Base-by-base conservation (phyloP, 92 coral and sea anemone genomes). In the Montipora capitata region DNA sequence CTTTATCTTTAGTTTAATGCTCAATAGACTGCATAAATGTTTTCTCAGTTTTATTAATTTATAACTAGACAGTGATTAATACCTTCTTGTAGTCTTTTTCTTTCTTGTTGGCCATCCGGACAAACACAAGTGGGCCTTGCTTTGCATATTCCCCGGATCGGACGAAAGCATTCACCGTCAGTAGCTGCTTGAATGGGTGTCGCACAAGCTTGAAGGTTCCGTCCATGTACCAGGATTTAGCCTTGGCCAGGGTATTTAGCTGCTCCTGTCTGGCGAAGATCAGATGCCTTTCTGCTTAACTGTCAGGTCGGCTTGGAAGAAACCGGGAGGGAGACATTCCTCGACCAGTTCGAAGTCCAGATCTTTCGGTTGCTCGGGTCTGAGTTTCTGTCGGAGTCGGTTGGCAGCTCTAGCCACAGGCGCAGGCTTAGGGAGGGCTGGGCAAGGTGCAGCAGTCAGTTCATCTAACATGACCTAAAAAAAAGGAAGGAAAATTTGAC, bases 201-300 rank as follows among this genome's bases (percentile, higher is more conserved):
- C 35, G 6, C 10, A n/a, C 69, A 9, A 64, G 69, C 20, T 64
- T 64, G 20, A 64, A n/a, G 27, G 88, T 91, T 42, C 94, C 92
- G 38, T 87, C 94, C 7, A 91, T 41, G 78, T 68, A 91, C 94
- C 92, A 91, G 51, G 79, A 62, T 62, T 86, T 82, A 6, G 92
- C 82, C n/a, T 4, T 68, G 78, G 80, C 78, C 69, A 64, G 20
- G 40, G 20, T 64, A 10, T n/a, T 38, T 38, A 64, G 18, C 69
- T 64, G 69, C 69, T 17, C 69, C 35, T 27, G 35, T 27, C 27
- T 11, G 7, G 69, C 69, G 35, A 64, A 64, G n/a, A 64, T 64
- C 16, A 64, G 69, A 27, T 64, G 69, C 20, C 69, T 11, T 10
- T 64, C 35, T 16, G 8, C 11, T 64, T 64, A 9, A 27, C 35